Conservation (phyloP, 2,888 invertebrate species). For the Drosophila neonasuta region DNA sequence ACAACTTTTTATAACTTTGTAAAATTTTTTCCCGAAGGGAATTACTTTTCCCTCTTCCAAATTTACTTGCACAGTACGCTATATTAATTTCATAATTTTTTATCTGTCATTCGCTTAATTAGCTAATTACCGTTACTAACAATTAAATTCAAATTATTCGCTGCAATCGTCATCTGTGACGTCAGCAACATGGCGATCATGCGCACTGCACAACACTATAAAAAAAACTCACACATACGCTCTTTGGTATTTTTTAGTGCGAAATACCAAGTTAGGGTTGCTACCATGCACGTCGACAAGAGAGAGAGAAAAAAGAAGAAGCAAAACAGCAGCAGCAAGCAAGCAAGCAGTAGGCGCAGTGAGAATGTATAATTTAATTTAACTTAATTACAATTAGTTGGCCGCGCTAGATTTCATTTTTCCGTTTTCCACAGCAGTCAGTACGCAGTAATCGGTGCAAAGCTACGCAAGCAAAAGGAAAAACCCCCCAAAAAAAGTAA, state of each 20-base stretch:
- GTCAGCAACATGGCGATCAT: constrained; percentile 30
- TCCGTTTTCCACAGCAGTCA: constrained; percentile 59
- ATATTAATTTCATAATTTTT: neutral
- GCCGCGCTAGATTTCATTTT: constrained; percentile 59
- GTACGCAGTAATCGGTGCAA: constrained; percentile 53
- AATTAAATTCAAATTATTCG: constrained; percentile 24
- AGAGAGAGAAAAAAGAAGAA: constrained; percentile 32
- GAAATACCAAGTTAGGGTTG: constrained; percentile 39
- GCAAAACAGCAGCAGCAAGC: constrained; percentile 42
- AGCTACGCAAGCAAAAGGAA: constrained; percentile 46
- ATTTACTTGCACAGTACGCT: neutral
- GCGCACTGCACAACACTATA: constrained; percentile 43
- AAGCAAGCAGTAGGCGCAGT: constrained; percentile 62
- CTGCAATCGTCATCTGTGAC: constrained; percentile 11
- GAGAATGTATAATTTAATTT: constrained; percentile 75
- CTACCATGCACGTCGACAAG: neutral
- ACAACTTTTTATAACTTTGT: neutral
- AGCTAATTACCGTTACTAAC: neutral
- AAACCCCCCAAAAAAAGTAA: constrained; percentile 15
- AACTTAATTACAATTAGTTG: constrained; percentile 72
- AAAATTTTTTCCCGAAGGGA: neutral
- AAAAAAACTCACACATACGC: neutral
- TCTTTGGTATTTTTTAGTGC: constrained; percentile 48
- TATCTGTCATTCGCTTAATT: neutral
- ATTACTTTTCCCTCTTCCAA: neutral